Evolutionary conservation across 37 sponge, comb jelly and placozoan genomes (phyloP).

Genomic region (Aplysina aerophoba): DNA sequence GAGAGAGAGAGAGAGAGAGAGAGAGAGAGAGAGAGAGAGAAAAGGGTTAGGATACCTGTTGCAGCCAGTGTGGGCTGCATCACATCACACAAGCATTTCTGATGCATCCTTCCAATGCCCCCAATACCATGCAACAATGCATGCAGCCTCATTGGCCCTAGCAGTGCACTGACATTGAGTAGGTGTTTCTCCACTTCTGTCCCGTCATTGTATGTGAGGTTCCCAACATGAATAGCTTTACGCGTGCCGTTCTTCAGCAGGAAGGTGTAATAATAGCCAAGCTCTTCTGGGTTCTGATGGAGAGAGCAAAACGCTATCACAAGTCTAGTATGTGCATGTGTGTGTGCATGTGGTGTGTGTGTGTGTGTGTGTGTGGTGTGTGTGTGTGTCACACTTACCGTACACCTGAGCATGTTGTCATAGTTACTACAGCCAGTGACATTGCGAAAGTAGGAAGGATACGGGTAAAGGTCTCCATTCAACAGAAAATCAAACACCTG

Average conservation of each 20-base stretch:
- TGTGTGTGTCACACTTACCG: too few relatives aligned
- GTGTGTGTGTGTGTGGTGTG: too few relatives aligned
- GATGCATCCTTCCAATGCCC: too few relatives aligned
- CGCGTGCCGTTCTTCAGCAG: constrained; percentile 47
- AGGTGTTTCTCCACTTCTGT: constrained; percentile 63
- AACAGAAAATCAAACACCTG: constrained; percentile 77
- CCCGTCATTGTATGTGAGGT: constrained; percentile 64
- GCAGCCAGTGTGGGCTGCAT: too few relatives aligned
- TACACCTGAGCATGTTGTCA: constrained; percentile 63
- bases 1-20: too few relatives aligned
- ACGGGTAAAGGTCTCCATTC: constrained; percentile 82
- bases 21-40: too few relatives aligned
- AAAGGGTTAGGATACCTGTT: too few relatives aligned
- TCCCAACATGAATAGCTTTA: constrained; percentile 84
- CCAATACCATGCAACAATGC: too few relatives aligned
- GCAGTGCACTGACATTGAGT: constrained; percentile 60
- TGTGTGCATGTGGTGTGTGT: not conserved
- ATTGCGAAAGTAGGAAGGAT: constrained; percentile 81
- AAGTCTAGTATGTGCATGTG: not conserved
- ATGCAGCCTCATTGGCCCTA: too few relatives aligned
- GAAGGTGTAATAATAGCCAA: constrained; percentile 66
- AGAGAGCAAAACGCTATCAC: not conserved
- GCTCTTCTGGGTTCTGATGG: constrained; percentile 58
- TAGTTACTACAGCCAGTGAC: constrained; percentile 84
- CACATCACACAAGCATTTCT: too few relatives aligned